These are phyloP conservation scores for Micromussa lordhowensis DNA, from an alignment of 92 coral and sea anemone genomes.

Conservation along the genomic window DNA sequence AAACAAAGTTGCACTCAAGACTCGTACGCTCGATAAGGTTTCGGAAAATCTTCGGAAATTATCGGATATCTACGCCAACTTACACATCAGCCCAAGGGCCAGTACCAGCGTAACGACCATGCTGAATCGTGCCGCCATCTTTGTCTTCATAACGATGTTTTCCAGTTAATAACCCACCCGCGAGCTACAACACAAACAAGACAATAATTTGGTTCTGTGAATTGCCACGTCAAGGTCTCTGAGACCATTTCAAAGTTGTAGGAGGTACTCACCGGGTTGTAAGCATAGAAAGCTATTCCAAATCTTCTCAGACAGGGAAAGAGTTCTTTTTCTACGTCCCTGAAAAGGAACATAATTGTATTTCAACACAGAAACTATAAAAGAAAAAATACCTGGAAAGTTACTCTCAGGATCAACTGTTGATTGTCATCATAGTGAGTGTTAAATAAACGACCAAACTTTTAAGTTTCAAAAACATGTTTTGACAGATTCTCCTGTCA, in stretches of 20 bases:
- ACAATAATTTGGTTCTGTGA: not conserved
- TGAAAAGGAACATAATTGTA: constrained; percentile 16
- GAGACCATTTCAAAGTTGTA: not conserved
- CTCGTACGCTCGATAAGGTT: not conserved
- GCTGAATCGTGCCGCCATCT: constrained; percentile 37
- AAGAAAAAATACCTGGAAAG: not conserved
- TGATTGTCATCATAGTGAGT: not conserved
- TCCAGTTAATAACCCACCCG: constrained; percentile 89
- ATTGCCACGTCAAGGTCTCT: not conserved
- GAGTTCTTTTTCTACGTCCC: constrained; percentile 87
- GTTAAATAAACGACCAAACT: no score
- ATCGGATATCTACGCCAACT: constrained; percentile 2
- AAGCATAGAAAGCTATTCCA: constrained; percentile 90
- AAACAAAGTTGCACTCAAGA: not conserved
- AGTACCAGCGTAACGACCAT: constrained; percentile 52
- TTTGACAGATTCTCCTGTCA: no score
- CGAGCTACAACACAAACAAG: constrained; percentile 54
- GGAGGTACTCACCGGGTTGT: constrained; percentile 85
- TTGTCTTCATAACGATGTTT: constrained; percentile 78
- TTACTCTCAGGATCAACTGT: not conserved
- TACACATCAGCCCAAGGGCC: constrained; percentile 53
- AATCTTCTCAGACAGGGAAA: constrained; percentile 91
- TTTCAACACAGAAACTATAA: not conserved
- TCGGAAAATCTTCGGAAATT: not conserved
- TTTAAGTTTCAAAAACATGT: no score